Conservation (phyloP, 2,797 vertebrate genomes). For the Lepilemur ruficaudatus region DNA sequence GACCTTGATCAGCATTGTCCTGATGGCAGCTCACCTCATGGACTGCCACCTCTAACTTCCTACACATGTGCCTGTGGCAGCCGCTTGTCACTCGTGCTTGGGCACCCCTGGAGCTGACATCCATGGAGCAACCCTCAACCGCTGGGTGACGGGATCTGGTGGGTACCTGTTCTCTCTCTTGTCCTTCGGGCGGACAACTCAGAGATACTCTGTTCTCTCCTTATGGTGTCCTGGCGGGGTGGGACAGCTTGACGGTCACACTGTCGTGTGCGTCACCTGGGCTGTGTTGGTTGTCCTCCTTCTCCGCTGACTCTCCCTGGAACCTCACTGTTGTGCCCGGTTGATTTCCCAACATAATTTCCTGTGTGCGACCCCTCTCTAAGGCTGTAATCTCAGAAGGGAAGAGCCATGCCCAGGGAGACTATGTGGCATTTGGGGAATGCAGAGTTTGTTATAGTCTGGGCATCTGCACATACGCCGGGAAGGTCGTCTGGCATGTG, state of each 20-base stretch:
- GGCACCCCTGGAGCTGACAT: not conserved
- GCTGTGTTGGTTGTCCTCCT: not conserved
- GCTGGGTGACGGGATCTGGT: not conserved
- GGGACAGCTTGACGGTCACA: not conserved
- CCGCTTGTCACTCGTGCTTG: accelerated
- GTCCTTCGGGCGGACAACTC: not conserved
- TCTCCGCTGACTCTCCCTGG: not conserved
- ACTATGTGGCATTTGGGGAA: not conserved
- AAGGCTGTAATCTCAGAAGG: not conserved
- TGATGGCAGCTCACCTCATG: accelerated
- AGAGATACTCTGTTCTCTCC: not conserved
- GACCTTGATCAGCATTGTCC: accelerated
- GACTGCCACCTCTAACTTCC: not conserved
- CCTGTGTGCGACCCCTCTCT: not conserved
- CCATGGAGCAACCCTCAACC: not conserved
- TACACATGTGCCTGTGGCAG: accelerated
- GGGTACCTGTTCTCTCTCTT: not conserved
- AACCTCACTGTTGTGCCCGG: too few relatives aligned
- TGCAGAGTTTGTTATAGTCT: not conserved
- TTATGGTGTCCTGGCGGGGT: not conserved
- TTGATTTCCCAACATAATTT: too few relatives aligned
- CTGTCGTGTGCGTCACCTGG: accelerated
- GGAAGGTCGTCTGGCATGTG: accelerated
- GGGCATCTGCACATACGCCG: too few relatives aligned
- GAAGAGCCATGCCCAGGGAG: not conserved